Conservation (phyloP, 2,113 vertebrate genomes). For the Apodemus speciosus region DNA sequence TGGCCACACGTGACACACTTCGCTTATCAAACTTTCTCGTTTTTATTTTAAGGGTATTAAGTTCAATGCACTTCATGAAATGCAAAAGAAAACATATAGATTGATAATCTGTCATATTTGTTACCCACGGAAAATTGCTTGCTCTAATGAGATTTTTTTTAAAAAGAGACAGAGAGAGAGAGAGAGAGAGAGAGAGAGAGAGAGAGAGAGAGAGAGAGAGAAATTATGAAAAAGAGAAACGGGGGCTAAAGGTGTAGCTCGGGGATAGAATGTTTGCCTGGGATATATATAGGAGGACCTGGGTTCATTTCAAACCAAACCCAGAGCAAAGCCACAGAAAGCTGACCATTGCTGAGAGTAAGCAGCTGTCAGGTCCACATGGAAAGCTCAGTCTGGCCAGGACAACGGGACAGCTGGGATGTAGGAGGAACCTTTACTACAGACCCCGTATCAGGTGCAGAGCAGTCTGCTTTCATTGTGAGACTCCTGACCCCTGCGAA, state of each 20-base stretch:
- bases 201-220: too few species aligned
- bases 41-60: conserved; percentile 18
- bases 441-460: not conserved
- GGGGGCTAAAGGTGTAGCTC: not conserved
- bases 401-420: not conserved
- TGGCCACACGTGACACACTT: not conserved
- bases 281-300: not conserved
- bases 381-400: not conserved
- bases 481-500: not conserved
- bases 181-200: too few species aligned
- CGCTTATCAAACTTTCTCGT: not conserved
- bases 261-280: not conserved
- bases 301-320: not conserved
- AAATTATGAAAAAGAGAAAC: not conserved
- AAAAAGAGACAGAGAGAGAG: too few species aligned
- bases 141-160: not conserved
- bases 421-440: not conserved
- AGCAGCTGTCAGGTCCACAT: not conserved
- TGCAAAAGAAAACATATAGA: not conserved
- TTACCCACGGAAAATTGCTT: not conserved
- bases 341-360: not conserved
- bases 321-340: not conserved
- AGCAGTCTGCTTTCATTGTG: not conserved
- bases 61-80: conserved; percentile 17
- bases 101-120: not conserved